Evolutionary conservation across 2,888 invertebrate species (phyloP).

Genomic region (Camptogramma bilineatum): DNA sequence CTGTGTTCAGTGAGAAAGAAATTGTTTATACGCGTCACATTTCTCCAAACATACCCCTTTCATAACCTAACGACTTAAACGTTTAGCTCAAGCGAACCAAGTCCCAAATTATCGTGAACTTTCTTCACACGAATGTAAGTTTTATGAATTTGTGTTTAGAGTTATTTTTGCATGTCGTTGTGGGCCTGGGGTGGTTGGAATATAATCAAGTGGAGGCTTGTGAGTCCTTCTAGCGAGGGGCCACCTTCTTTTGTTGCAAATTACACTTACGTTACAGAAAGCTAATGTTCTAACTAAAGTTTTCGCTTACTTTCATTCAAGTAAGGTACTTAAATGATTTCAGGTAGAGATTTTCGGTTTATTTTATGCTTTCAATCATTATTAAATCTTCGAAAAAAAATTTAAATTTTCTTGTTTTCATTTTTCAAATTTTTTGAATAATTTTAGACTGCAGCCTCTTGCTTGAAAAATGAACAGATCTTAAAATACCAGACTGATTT

Average conservation of each 20-base stretch:
- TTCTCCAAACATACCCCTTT: slow-evolving; percentile 10
- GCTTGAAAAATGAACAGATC: too few species aligned
- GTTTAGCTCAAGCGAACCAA: slow-evolving; percentile 34
- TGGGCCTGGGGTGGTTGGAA: slow-evolving; percentile 46
- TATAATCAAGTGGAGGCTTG: slow-evolving; percentile 62
- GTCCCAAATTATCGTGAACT: background rate
- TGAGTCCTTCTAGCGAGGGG: slow-evolving; percentile 54
- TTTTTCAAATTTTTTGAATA: too few species aligned
- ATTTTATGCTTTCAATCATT: too few species aligned
- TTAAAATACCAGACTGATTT: too few species aligned
- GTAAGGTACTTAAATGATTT: background rate
- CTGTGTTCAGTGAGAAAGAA: background rate
- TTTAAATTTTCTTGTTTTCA: too few species aligned
- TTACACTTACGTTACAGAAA: slow-evolving; percentile 35
- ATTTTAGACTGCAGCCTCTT: too few species aligned
- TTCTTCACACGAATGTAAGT: slow-evolving; percentile 41
- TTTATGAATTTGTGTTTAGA: slow-evolving; percentile 42
- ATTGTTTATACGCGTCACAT: background rate
- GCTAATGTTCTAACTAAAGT: slow-evolving; percentile 29
- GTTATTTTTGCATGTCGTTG: slow-evolving; percentile 45
- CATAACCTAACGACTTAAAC: slow-evolving; percentile 38
- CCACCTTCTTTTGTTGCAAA: slow-evolving; percentile 50
- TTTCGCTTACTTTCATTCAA: slow-evolving; percentile 1
- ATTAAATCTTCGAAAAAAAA: too few species aligned
- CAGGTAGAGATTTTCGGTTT: too few species aligned